Evolutionary conservation across 2,797 vertebrate genomes (phyloP), one percentile per base, ranked within the genome.

Genomic region (Sciaenops ocellatus): DNA sequence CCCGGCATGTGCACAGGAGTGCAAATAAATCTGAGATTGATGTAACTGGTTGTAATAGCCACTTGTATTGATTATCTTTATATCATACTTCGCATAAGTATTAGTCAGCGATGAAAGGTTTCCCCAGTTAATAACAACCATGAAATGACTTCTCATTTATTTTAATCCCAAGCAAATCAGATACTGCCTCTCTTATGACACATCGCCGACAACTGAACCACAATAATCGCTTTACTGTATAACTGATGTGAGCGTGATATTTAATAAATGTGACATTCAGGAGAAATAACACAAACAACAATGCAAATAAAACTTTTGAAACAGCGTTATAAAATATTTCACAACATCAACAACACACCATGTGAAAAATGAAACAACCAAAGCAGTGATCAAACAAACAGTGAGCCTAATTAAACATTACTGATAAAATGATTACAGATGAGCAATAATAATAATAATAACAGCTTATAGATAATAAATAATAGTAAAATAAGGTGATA

Each of bases 161-260:
- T 80, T 65, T 26, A 61, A 71, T 51, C 18, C 44, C 26, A 61
- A 52, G 48, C 24, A 68, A 61, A 73, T 52, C 28, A 55, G 26
- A 22, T 60, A n/a, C 13, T 24, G n/a, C 47, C 46, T 63, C 52
- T 64, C 1, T 17, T 44, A 34, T 34, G 55, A 65, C 30, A 44
- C 50, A 24, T 9, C 42, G 17, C 6, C 22, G 0, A 59, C 54
- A 66, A 69, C 30, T 55, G 46, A 77, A 15, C 24, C 47, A 48
- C 30, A 51, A 17, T 5, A 57, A 76, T 47, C 11, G 54, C 34
- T 81, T 64, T 56, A 68, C 26, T 67, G 34, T 41, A 48, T 44
- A 78, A 73, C 34, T 71, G 17, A 76, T 62, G 41, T 3, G 38
- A 68, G 44, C 34, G 15, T 56, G 22, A 72, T 11, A 63, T 73